phyloP scores from a whole-genome alignment of 1,140 invertebrate genomes.

The Eubasilissa regina region DNA sequence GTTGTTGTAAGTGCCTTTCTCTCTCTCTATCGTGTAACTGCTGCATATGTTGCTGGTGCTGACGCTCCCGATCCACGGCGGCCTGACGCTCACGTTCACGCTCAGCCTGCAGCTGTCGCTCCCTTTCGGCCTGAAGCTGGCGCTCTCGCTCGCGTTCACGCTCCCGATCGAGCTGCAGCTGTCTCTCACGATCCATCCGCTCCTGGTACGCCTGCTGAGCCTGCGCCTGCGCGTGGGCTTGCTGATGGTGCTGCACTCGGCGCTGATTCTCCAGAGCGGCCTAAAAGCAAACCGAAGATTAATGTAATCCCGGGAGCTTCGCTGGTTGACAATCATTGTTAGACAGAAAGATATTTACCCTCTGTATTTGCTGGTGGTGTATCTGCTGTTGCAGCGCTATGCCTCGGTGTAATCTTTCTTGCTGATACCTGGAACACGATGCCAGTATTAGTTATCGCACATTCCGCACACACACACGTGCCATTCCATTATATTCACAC shows the following conservation, averaged over 20 bases:
- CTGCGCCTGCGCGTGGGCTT: slow-evolving; percentile 7
- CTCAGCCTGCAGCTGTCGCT: slow-evolving; percentile 42
- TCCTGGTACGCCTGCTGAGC: slow-evolving; percentile 60
- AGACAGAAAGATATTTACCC: neutral
- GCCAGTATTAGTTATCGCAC: neutral
- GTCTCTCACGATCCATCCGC: slow-evolving; percentile 57
- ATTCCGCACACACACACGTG: too few species aligned
- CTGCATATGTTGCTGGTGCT: slow-evolving; percentile 65
- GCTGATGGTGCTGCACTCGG: slow-evolving; percentile 62
- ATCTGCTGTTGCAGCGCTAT: slow-evolving; percentile 62
- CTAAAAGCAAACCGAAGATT: neutral
- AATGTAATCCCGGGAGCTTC: too few species aligned
- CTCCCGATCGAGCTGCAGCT: slow-evolving; percentile 62
- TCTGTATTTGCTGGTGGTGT: slow-evolving; percentile 60
- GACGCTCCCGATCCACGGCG: slow-evolving; percentile 61
- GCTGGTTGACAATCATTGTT: too few species aligned
- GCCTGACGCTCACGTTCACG: slow-evolving; percentile 60
- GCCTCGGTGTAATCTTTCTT: slow-evolving; percentile 63
- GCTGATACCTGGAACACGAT: slow-evolving; percentile 52
- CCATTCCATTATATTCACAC: too few species aligned
- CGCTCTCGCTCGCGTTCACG: slow-evolving; percentile 63
- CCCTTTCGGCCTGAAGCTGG: slow-evolving; percentile 49
- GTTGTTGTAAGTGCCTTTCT: slow-evolving; percentile 58
- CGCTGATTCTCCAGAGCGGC: slow-evolving; percentile 55
- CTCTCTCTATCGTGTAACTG: slow-evolving; percentile 60